A percentile compares a stretch with the other conserved stretches of the same genome.
phyloP scores from a whole-genome alignment of 2,888 invertebrate species.

The Pyrochroa serraticornis region DNA sequence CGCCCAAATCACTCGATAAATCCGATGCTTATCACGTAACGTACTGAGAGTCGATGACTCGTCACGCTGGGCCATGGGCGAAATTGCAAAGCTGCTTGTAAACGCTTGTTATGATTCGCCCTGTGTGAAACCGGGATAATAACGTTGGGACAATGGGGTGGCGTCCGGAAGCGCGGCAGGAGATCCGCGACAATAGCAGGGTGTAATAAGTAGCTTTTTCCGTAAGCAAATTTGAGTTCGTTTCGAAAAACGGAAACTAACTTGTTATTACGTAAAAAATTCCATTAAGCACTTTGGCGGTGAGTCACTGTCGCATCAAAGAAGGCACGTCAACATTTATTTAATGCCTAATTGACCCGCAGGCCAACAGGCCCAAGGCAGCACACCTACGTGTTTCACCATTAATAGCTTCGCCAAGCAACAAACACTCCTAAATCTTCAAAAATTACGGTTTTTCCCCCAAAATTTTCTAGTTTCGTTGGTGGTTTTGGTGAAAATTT shows the following conservation, averaged over 20 bases:
- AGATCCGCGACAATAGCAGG: conserved; percentile 12
- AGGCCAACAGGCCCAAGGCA: conserved; percentile 56
- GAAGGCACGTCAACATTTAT: conserved; percentile 53
- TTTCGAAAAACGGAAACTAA: background rate
- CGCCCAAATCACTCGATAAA: conserved; percentile 25
- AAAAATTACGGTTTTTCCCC: background rate
- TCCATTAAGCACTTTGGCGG: conserved; percentile 21
- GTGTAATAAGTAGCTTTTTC: conserved; percentile 10
- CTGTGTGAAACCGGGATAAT: conserved; percentile 29
- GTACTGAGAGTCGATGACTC: conserved; percentile 13
- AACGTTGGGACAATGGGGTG: conserved; percentile 24
- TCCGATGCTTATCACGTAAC: conserved; percentile 21
- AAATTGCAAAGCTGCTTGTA: conserved; percentile 15
- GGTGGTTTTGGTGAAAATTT: too few relatives aligned
- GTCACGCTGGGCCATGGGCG: conserved; percentile 24
- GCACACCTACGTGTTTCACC: conserved; percentile 52
- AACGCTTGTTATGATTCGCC: conserved; percentile 31
- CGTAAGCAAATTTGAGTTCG: background rate
- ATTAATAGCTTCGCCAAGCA: conserved; percentile 22
- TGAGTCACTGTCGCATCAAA: conserved; percentile 38
- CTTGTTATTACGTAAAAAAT: conserved; percentile 10
- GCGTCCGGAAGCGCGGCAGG: conserved; percentile 19
- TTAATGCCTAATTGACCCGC: conserved; percentile 58
- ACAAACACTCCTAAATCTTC: background rate
- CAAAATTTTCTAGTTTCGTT: background rate